Percentiles rank a stretch among this genome's conserved stretches.
Evolutionary conservation across 2,888 invertebrate genomes (phyloP).

Genomic region (Malacosoma neustria): DNA sequence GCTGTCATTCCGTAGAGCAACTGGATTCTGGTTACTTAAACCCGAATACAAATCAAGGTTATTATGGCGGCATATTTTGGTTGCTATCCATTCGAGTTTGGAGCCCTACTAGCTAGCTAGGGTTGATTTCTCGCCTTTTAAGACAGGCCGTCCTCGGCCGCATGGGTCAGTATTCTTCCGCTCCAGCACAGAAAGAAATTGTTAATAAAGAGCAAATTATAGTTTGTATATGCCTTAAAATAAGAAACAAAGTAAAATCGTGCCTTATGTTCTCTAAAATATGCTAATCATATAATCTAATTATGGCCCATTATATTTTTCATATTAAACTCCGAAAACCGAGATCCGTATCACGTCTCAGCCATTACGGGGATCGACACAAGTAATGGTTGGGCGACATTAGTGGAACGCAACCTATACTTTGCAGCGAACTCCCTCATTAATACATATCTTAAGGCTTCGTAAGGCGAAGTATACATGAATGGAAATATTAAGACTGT

Average conservation of each 20-base stretch:
- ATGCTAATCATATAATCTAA: slow-evolving; percentile 1
- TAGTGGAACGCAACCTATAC: slow-evolving; percentile 16
- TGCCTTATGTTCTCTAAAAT: not conserved
- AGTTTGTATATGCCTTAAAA: too few relatives aligned
- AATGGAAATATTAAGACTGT: not conserved
- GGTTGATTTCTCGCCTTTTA: too few relatives aligned
- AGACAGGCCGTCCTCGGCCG: too few relatives aligned
- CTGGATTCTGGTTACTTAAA: too few relatives aligned
- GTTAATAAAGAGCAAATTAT: too few relatives aligned
- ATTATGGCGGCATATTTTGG: too few relatives aligned
- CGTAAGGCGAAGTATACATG: not conserved
- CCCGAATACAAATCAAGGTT: too few relatives aligned
- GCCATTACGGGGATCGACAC: slow-evolving; percentile 12
- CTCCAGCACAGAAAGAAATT: too few relatives aligned
- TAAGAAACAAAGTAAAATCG: not conserved
- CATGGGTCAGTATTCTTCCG: too few relatives aligned
- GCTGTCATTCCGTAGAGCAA: too few relatives aligned
- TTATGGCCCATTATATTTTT: slow-evolving; percentile 4
- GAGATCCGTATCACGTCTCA: slow-evolving; percentile 1
- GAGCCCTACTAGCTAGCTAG: too few relatives aligned
- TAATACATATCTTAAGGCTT: not conserved
- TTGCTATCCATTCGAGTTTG: too few relatives aligned
- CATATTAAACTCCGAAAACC: not conserved
- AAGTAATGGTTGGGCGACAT: slow-evolving; percentile 16
- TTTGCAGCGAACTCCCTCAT: slow-evolving; percentile 16